Evolutionary conservation across 2,888 invertebrate species (phyloP).

Genomic region (Agapostemon virescens): DNA sequence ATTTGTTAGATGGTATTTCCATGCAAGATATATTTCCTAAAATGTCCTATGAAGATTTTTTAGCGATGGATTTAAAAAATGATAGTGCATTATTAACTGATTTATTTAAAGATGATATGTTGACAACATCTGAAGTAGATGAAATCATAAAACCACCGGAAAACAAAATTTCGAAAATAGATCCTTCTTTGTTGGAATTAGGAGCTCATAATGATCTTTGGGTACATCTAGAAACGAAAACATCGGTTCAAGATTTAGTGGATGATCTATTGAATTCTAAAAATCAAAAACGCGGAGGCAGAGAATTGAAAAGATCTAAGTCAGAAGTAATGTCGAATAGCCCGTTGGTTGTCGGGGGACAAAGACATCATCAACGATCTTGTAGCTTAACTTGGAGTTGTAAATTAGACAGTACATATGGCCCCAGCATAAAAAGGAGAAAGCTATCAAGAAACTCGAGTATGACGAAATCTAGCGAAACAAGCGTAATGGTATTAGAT

Average conservation of each 20-base stretch:
- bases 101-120: constrained; percentile 76
- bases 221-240: constrained; percentile 81
- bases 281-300: constrained; percentile 77
- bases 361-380: constrained; percentile 83
- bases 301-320: constrained; percentile 85
- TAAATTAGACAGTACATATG: constrained; percentile 85
- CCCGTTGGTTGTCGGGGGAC: constrained; percentile 81
- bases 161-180: constrained; percentile 68
- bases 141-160: constrained; percentile 73
- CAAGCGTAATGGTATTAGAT: constrained; percentile 74
- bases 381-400: constrained; percentile 87
- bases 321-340: constrained; percentile 83
- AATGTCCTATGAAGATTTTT: constrained; percentile 86
- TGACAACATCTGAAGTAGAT: constrained; percentile 72
- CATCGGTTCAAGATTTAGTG: constrained; percentile 82
- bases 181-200: constrained; percentile 73
- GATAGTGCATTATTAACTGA: constrained; percentile 82
- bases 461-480: constrained; percentile 67
- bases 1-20: constrained; percentile 90
- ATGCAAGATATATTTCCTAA: constrained; percentile 92
- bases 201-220: constrained; percentile 76
- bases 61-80: constrained; percentile 84
- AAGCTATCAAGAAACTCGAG: constrained; percentile 82
- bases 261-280: constrained; percentile 83
- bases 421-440: constrained; percentile 86